These are phyloP conservation scores for Malurus splendens DNA, from an alignment of 2,797 vertebrate species.

Conservation along the genomic window DNA sequence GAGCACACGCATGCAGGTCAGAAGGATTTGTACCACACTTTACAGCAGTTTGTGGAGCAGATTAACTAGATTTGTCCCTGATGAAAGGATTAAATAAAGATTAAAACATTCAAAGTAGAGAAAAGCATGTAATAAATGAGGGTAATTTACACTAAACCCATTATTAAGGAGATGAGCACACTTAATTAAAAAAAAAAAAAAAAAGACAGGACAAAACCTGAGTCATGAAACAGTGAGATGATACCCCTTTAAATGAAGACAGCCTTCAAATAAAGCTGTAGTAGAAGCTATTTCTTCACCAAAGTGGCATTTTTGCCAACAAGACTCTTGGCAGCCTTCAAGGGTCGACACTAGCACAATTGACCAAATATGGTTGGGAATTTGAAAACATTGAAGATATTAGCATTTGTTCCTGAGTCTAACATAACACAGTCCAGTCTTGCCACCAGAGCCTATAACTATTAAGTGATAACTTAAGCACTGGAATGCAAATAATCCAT, in stretches of 20 bases:
- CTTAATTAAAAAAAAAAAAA: conserved; percentile 13
- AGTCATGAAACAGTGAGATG: conserved; percentile 7
- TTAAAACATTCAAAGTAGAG: conserved; percentile 24
- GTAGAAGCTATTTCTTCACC: conserved; percentile 64
- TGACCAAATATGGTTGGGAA: conserved; percentile 79
- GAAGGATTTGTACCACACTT: conserved; percentile 17
- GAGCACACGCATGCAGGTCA: neutral
- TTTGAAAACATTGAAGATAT: conserved; percentile 71
- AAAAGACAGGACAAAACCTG: neutral
- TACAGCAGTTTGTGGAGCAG: neutral
- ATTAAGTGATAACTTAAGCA: conserved; percentile 69
- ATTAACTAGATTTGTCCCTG: conserved; percentile 27
- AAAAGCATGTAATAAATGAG: neutral
- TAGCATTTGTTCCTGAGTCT: conserved; percentile 70
- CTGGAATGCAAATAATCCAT: conserved; percentile 72
- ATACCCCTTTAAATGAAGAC: conserved; percentile 37
- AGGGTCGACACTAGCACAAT: conserved; percentile 51
- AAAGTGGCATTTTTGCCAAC: conserved; percentile 75
- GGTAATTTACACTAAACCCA: conserved; percentile 9
- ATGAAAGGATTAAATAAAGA: conserved; percentile 43
- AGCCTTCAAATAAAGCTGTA: conserved; percentile 54
- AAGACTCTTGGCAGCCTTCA: conserved; percentile 69
- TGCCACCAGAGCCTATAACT: conserved; percentile 66
- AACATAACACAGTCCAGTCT: conserved; percentile 70
- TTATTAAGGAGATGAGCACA: conserved; percentile 28